These are phyloP conservation scores for Sminthurides bifidus DNA, from an alignment of 1,140 invertebrate species.

Conservation along the genomic window DNA sequence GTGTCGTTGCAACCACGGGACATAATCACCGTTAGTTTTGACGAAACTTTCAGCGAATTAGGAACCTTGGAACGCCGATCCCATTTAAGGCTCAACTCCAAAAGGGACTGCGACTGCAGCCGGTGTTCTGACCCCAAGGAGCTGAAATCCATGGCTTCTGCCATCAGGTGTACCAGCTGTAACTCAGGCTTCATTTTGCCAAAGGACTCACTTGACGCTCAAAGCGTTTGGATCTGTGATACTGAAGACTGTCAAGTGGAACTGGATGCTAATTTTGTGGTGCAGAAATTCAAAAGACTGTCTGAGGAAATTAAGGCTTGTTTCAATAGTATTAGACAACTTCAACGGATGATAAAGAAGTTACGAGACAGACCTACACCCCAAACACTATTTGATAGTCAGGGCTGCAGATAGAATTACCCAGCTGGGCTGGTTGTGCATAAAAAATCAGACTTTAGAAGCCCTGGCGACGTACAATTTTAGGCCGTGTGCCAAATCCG, in stretches of 20 bases:
- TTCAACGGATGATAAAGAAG: not conserved
- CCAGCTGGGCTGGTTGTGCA: not conserved
- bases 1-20: not conserved
- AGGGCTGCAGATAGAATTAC: not conserved
- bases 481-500: not conserved
- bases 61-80: not conserved
- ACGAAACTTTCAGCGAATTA: not conserved
- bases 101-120: not conserved
- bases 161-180: not conserved
- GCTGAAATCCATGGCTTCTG: not conserved
- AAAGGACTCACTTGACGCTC: not conserved
- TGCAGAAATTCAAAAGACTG: not conserved
- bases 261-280: not conserved
- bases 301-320: not conserved
- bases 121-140: not conserved
- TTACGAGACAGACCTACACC: not conserved
- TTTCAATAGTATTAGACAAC: not conserved
- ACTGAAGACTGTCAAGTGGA: not conserved
- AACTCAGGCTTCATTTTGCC: not conserved
- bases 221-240: not conserved
- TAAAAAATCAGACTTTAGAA: not conserved
- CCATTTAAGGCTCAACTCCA: not conserved
- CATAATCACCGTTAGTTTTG: not conserved
- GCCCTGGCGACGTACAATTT: not conserved
- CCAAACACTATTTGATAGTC: constrained; percentile 2